Percentiles rank a stretch among this genome's conserved stretches.
These are phyloP conservation scores for Hyperopisus bebe DNA, from an alignment of 2,113 vertebrate genomes.

Conservation along the genomic window DNA sequence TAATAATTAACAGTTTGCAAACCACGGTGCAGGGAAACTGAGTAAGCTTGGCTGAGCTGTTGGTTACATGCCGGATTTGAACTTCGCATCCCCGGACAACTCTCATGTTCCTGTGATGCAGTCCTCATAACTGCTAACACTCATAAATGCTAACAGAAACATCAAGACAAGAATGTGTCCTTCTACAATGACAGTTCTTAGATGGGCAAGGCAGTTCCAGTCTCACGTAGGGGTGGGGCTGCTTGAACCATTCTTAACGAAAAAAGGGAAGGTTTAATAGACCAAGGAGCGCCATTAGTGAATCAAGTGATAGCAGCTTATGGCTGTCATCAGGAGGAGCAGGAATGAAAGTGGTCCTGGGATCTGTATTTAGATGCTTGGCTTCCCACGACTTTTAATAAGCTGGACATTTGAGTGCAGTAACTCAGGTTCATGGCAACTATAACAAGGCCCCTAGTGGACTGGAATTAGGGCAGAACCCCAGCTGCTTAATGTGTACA, in stretches of 20 bases:
- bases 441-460: background rate
- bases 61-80: background rate
- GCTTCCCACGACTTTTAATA: background rate
- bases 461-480: background rate
- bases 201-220: too few species aligned
- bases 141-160: background rate
- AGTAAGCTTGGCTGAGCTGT: background rate
- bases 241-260: background rate
- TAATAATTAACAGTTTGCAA: constrained; percentile 1
- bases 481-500: background rate
- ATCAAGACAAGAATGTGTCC: background rate
- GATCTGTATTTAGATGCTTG: background rate
- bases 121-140: background rate
- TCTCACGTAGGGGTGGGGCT: background rate
- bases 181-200: background rate
- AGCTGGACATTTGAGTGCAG: background rate
- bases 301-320: background rate
- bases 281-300: background rate
- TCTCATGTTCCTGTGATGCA: background rate
- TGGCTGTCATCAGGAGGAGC: background rate
- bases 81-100: background rate
- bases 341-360: background rate
- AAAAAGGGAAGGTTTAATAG: background rate
- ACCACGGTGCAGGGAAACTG: background rate
- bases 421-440: background rate